phyloP scores from a whole-genome alignment of 23 tunicate species.

The Oikopleura dioica region DNA sequence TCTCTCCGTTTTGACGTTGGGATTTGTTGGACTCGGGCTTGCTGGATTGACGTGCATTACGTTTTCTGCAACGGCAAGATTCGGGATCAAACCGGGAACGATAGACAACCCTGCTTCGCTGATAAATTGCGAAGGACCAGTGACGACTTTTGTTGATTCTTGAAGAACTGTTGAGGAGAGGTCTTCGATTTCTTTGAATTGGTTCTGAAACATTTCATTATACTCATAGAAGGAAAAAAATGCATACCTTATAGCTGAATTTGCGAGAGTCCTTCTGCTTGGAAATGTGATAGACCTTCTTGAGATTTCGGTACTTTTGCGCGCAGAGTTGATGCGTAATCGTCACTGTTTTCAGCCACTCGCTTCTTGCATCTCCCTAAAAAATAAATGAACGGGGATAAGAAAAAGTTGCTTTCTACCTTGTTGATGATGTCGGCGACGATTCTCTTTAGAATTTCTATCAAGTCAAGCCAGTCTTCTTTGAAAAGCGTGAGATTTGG shows the following conservation, averaged over 20 bases:
- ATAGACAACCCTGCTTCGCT: no score
- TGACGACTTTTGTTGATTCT: background rate
- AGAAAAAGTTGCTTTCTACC: no score
- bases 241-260: background rate
- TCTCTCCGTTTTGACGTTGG: no score
- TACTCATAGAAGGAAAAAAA: background rate
- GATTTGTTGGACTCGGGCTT: no score
- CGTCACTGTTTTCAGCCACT: background rate
- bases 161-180: background rate
- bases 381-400: no score
- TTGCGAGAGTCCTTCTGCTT: background rate
- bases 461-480: conserved; percentile 2
- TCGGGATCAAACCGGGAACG: no score
- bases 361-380: background rate
- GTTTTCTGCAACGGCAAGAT: no score
- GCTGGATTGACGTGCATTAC: no score
- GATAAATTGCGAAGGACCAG: no score
- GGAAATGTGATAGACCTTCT: background rate
- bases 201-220: background rate
- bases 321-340: background rate
- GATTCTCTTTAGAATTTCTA: background rate
- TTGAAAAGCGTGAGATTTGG: background rate
- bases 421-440: background rate
- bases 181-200: conserved; percentile 9
- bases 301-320: background rate